phyloP scores from a whole-genome alignment of 1,140 invertebrate species.

The Glossosoma conforme region DNA sequence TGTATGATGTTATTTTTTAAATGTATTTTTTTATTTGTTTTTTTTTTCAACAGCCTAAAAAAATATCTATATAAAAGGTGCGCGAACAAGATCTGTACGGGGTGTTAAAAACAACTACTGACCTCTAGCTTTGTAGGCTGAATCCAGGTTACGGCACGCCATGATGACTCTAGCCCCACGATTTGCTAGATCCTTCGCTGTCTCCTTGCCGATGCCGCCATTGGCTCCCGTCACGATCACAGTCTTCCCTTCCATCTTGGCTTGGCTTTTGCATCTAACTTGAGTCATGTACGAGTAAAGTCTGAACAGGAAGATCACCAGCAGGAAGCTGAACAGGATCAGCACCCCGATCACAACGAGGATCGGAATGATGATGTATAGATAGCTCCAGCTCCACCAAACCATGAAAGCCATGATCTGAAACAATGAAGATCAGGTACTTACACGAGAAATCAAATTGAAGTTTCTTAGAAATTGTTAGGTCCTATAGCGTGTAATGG shows the following conservation, averaged over 20 bases:
- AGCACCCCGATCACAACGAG: conserved; percentile 36
- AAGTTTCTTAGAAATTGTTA: no score
- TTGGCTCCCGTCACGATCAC: conserved; percentile 89
- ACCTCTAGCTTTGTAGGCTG: conserved; percentile 68
- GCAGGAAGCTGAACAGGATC: conserved; percentile 33
- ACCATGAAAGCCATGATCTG: no score
- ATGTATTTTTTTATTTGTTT: no score
- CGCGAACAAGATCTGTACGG: no score
- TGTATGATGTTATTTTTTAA: no score
- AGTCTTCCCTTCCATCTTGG: conserved; percentile 80
- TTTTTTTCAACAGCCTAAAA: no score
- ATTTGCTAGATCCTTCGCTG: conserved; percentile 73
- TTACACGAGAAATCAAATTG: no score
- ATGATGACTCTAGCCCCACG: conserved; percentile 82
- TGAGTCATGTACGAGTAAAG: conserved; percentile 43
- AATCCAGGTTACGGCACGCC: conserved; percentile 79
- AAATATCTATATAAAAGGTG: no score
- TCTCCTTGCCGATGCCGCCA: conserved; percentile 88
- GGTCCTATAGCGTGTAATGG: no score
- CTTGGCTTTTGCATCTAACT: conserved; percentile 38
- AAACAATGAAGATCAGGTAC: no score
- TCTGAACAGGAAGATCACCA: conserved; percentile 34
- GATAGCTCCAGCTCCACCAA: conserved; percentile 37
- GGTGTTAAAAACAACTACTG: no score
- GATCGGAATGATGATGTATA: conserved; percentile 39